These are phyloP conservation scores for Melangyna quadrimaculata DNA, from an alignment of 2,888 invertebrate species.

Conservation along the genomic window DNA sequence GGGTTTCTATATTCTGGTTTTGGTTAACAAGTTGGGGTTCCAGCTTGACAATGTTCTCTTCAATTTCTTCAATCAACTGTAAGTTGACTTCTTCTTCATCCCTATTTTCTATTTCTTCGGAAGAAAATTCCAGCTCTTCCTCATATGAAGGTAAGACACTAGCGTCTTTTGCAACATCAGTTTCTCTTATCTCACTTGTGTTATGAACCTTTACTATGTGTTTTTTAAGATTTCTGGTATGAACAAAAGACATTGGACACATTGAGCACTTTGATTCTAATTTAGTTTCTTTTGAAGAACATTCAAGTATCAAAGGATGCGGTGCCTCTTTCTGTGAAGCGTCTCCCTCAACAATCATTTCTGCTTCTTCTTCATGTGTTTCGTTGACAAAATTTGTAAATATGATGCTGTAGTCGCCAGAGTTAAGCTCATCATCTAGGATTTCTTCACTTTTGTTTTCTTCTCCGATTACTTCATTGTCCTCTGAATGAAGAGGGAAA, in stretches of 20 bases:
- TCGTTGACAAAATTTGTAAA: conserved; percentile 12
- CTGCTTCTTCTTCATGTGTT: conserved; percentile 13
- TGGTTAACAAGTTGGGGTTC: background rate
- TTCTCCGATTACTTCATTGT: conserved; percentile 14
- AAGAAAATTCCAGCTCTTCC: background rate
- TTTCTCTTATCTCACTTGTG: conserved; percentile 56
- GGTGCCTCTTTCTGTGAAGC: background rate
- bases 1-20: background rate
- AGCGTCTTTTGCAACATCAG: conserved; percentile 74
- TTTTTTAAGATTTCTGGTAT: conserved; percentile 80
- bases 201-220: conserved; percentile 79
- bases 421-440: background rate
- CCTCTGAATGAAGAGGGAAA: conserved; percentile 11
- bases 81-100: conserved; percentile 51
- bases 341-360: background rate
- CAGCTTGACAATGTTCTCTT: background rate
- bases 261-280: conserved; percentile 56
- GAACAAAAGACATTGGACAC: conserved; percentile 80
- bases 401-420: background rate
- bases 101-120: background rate
- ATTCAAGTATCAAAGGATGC: background rate
- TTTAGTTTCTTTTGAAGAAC: background rate
- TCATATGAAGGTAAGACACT: background rate
- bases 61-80: conserved; percentile 79
- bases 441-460: conserved; percentile 4